Percentiles rank a stretch among this genome's conserved stretches.
phyloP scores from a whole-genome alignment of 2,113 vertebrate species.

The Zapus hudsonius region DNA sequence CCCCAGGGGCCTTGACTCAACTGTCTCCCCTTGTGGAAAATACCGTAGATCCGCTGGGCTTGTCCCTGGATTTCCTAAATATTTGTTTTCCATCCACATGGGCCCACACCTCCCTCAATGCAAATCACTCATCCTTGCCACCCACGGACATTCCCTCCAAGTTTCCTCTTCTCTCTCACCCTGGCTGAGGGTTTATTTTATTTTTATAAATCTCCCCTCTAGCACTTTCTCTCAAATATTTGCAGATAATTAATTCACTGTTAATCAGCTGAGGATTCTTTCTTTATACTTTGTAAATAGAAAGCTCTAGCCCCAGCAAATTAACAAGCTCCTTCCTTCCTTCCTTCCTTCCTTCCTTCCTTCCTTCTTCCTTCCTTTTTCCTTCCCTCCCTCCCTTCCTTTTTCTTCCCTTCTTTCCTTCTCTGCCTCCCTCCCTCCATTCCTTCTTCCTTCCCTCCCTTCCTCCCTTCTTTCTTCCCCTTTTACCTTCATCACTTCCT shows the following conservation, averaged over 20 bases:
- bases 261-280: slow-evolving; percentile 62
- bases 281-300: slow-evolving; percentile 74
- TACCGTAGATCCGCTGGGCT: background rate
- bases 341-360: no score
- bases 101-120: background rate
- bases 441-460: background rate
- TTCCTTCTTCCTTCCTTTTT: no score
- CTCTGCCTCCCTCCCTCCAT: background rate
- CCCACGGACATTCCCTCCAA: background rate
- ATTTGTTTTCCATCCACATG: background rate
- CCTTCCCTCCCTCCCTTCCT: no score
- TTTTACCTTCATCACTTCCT: background rate
- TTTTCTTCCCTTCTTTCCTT: no score
- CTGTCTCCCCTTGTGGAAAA: background rate
- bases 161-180: slow-evolving; percentile 38
- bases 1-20: background rate
- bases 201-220: background rate
- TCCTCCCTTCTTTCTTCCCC: no score
- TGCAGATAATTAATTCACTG: slow-evolving; percentile 58
- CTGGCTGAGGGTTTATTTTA: background rate
- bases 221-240: slow-evolving; percentile 61
- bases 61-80: background rate
- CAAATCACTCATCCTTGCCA: background rate
- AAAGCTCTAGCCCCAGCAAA: slow-evolving; percentile 73
- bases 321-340: background rate